Evolutionary conservation across 2,797 vertebrate genomes (phyloP), one percentile per base, ranked within the genome.

Genomic region (Labeo calbasu): DNA sequence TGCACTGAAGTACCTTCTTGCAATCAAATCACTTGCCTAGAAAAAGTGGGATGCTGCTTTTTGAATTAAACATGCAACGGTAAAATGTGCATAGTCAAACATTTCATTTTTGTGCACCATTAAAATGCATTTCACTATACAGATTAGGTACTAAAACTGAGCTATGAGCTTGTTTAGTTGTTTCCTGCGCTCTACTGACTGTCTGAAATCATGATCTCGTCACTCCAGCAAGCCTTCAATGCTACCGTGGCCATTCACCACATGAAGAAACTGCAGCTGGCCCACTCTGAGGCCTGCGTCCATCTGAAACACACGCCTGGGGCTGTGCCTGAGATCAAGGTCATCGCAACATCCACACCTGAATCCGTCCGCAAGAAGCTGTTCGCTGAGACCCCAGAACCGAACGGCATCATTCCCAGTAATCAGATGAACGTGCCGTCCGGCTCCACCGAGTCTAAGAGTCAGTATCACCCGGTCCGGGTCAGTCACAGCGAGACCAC

Each of bases 251-350:
- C 96, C 23, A 98, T 99, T 79, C 96, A 96, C 88, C 98, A 98
- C 92, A 97, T 99, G 98, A 96, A 91, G 93, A 99, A 97, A 90
- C 94, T 99, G 19, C 97, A 99, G 89, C 95, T 95, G 94, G 97
- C 95, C 6, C 90, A 93, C 87, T 91, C 90, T 0, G 91, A 93
- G 79, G 59, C 77, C 14, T 76, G 63, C 23, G 50, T 76, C 55
- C 79, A 80, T 25, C 82, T 84, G n/a, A 80, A 61, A 55, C 55
- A 82, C 17, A 7, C 1, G 4, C 48, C 48, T 5, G 50, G 61
- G 9, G n/a, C 71, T 5, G 85, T 94, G 71, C 95, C 95, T 0
- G 91, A 93, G 86, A 94, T 95, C 86, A 90, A 88, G 57, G 91
- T 95, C 51, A 69, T 88, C 1, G 86, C 93, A 9, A 23, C 90